A percentile compares a stretch with the other conserved stretches of the same genome.
These are phyloP conservation scores for Nycteola revayana DNA, from an alignment of 2,888 invertebrate species.

Conservation along the genomic window DNA sequence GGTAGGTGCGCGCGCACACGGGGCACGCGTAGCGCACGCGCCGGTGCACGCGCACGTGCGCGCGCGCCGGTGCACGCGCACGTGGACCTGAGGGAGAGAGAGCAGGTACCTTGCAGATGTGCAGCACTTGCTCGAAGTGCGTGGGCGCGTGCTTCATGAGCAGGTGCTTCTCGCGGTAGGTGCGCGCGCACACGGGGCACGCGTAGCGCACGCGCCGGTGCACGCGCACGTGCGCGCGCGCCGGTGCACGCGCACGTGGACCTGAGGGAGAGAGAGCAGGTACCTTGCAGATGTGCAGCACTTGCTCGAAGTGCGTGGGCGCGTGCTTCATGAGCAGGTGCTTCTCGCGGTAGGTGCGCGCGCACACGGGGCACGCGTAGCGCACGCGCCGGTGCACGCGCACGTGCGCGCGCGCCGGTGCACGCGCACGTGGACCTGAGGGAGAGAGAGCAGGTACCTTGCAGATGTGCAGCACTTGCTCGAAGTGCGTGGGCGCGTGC, in stretches of 20 bases:
- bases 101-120: constrained; percentile 81
- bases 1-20: constrained; percentile 40
- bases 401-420: constrained; percentile 61
- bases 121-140: constrained; percentile 60
- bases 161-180: constrained; percentile 52
- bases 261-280: constrained; percentile 68
- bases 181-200: constrained; percentile 32
- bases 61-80: constrained; percentile 67
- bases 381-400: constrained; percentile 57
- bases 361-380: constrained; percentile 66
- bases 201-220: constrained; percentile 29
- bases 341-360: constrained; percentile 52
- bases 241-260: constrained; percentile 56
- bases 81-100: constrained; percentile 58
- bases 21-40: not conserved
- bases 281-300: constrained; percentile 67
- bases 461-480: constrained; percentile 71
- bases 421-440: constrained; percentile 61
- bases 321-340: constrained; percentile 56
- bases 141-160: constrained; percentile 55
- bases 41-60: constrained; percentile 62
- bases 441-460: constrained; percentile 48
- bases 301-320: constrained; percentile 56
- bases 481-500: constrained; percentile 62
- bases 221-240: constrained; percentile 64